phyloP scores from a whole-genome alignment of 2,888 invertebrate genomes.

The Torymus tubicola region DNA sequence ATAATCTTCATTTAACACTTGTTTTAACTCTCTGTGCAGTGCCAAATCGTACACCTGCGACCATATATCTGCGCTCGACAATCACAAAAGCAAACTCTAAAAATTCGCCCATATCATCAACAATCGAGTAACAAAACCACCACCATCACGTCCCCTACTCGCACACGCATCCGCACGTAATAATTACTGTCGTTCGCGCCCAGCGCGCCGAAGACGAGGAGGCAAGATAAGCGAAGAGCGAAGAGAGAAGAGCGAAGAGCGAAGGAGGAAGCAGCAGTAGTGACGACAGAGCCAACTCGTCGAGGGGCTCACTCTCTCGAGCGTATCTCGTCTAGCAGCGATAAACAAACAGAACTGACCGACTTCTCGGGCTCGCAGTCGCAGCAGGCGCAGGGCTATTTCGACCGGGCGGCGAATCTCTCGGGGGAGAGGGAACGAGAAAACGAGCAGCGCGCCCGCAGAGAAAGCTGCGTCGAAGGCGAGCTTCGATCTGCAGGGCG shows the following conservation, averaged over 20 bases:
- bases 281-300: background rate
- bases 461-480: constrained; percentile 3
- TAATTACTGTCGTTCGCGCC: constrained; percentile 6
- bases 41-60: constrained; percentile 57
- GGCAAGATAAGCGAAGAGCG: constrained; percentile 23
- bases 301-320: constrained; percentile 2
- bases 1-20: constrained; percentile 52
- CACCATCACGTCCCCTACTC: constrained; percentile 11
- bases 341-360: constrained; percentile 48
- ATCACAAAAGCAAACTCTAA: constrained; percentile 49
- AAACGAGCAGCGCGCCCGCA: background rate
- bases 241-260: constrained; percentile 18
- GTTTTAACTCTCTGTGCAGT: constrained; percentile 57
- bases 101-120: constrained; percentile 54
- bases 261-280: background rate
- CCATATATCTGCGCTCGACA: constrained; percentile 58
- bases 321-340: background rate
- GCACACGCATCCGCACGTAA: constrained; percentile 15
- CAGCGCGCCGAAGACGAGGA: background rate
- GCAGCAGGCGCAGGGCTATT: too few relatives aligned
- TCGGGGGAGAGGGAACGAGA: background rate
- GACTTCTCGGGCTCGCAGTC: background rate
- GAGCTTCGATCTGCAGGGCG: background rate
- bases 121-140: constrained; percentile 32
- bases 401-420: too few relatives aligned